Conservation (phyloP, 2,888 invertebrate genomes). For the Notodonta ziczac region DNA sequence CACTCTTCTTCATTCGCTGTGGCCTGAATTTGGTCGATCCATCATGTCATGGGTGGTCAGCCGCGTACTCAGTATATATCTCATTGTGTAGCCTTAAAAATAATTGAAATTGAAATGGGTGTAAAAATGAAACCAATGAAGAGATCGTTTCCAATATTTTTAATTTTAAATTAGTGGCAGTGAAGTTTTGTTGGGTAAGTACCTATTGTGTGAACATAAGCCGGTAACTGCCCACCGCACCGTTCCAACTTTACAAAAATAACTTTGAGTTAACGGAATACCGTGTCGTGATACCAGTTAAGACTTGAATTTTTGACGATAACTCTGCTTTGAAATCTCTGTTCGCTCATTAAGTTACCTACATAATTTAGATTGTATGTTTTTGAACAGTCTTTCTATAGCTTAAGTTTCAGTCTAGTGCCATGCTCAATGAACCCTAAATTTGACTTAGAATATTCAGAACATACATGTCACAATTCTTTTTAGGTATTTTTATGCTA, state of each 20-base stretch:
- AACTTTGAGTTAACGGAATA: constrained; percentile 42
- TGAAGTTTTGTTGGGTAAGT: constrained; percentile 79
- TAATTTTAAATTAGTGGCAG: constrained; percentile 85
- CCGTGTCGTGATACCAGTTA: constrained; percentile 19
- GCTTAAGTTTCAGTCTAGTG: background rate
- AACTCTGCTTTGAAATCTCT: constrained; percentile 30
- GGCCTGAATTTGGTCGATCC: too few relatives aligned
- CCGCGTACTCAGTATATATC: too few relatives aligned
- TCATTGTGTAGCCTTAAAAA: too few relatives aligned
- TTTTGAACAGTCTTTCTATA: background rate
- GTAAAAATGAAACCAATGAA: constrained; percentile 23
- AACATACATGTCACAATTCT: background rate
- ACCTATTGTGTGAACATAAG: constrained; percentile 64
- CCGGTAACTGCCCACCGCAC: constrained; percentile 68
- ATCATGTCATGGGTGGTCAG: too few relatives aligned
- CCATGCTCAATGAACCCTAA: background rate
- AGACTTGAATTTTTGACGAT: background rate
- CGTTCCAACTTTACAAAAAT: constrained; percentile 63
- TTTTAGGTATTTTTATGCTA: too few relatives aligned
- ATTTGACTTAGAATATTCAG: background rate
- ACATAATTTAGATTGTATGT: background rate
- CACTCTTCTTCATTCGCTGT: too few relatives aligned
- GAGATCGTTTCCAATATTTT: constrained; percentile 79
- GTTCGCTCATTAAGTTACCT: too few relatives aligned
- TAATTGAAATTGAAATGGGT: background rate